Evolutionary conservation across 2,888 invertebrate genomes (phyloP).

Genomic region (Nomada flava): DNA sequence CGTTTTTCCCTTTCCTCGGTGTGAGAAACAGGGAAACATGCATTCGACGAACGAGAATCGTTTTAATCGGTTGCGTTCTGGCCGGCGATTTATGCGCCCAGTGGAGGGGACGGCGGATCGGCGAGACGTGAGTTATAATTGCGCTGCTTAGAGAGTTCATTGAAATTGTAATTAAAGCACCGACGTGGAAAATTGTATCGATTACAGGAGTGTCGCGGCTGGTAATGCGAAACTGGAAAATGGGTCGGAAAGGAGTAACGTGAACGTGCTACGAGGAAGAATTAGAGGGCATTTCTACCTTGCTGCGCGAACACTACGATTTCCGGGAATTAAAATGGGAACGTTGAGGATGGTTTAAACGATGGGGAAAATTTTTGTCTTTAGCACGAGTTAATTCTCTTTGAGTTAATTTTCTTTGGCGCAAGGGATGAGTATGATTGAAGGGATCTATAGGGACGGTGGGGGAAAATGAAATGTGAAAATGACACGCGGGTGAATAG

Average conservation of each 20-base stretch:
- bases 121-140: slow-evolving; percentile 29
- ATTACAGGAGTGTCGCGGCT: background rate
- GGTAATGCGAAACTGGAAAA: slow-evolving; percentile 8
- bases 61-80: slow-evolving; percentile 38
- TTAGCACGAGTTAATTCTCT: too few relatives aligned
- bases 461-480: too few relatives aligned
- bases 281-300: background rate
- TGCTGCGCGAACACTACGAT: background rate
- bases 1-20: too few relatives aligned
- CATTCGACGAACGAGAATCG: slow-evolving; percentile 32
- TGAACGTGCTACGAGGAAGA: background rate
- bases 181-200: slow-evolving; percentile 2
- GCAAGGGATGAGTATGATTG: background rate
- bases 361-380: too few relatives aligned
- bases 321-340: background rate
- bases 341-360: background rate
- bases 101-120: background rate
- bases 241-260: background rate
- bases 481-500: too few relatives aligned
- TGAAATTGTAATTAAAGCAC: slow-evolving; percentile 22
- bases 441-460: background rate
- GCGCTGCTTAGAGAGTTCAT: slow-evolving; percentile 34
- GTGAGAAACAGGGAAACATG: background rate
- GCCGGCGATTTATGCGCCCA: slow-evolving; percentile 14
- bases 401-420: too few relatives aligned